Base-by-base conservation (phyloP, 37 sponge, comb jelly and placozoan species). In the Aplysina aerophoba region DNA sequence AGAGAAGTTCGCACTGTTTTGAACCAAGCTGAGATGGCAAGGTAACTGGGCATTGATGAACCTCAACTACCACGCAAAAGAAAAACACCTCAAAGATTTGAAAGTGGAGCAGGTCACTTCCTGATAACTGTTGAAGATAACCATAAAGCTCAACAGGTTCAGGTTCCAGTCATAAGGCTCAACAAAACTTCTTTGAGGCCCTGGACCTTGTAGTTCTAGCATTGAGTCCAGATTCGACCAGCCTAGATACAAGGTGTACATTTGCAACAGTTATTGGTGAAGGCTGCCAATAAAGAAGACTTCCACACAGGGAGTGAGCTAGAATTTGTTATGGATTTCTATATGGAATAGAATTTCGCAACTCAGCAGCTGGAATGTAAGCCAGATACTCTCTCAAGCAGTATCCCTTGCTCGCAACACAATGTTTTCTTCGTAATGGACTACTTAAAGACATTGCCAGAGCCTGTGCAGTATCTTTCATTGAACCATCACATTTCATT, bases 171-270 rank as follows among this genome's bases (percentile, higher is more conserved):
- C n/a, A 34, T 15, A 6, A 33, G 31, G 56, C 8, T 59, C 81
- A 62, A 8, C 59, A 59, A 28, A 13, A 15, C 8, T 81, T 33
- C 35, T 81, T 38, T 81, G 81, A 81, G 61, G 81, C 81, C 12
- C 62, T 81, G 27, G 81, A 81, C 61, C 35, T 56, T 59, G 38
- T 56, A 4, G 61, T 25, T 33, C 81, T 28, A 17, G 61, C 37
- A 81, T 81, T 60, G 38, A 57, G 35, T 6, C 35, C 17, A 6
- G 61, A 11, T 57, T 81, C 19, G 81, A 81, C 13, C 81, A 81
- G 61, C 81, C 81, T 28, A 62, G 81, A 1, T 81, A 60, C 61
- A 56, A 36, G 81, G 62, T 81, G 28, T 83, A 81, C 81, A 39
- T 8, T 40, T 75, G 78, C 19, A 85, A 85, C 34, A 71, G 28